Percentiles rank a stretch among this genome's conserved stretches.
Conservation (phyloP, 1,140 invertebrate genomes). For the Drosophila santomea region DNA sequence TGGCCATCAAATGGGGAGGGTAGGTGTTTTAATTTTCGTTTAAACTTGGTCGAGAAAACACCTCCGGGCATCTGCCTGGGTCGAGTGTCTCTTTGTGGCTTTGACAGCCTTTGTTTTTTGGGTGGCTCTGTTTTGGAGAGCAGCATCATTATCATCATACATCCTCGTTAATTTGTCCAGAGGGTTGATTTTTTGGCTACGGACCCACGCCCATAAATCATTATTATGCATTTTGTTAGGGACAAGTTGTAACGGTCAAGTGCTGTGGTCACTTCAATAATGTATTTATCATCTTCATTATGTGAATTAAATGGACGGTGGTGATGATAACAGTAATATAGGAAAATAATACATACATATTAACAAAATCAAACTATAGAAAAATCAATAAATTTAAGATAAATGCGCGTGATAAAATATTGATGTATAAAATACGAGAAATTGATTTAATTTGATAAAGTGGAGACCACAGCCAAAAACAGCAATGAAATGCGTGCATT, state of each 20-base stretch:
- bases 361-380: too few relatives aligned
- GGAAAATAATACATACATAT: too few relatives aligned
- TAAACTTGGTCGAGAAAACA: constrained; percentile 69
- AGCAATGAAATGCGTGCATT: background rate
- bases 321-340: background rate
- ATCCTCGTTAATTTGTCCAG: constrained; percentile 76
- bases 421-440: constrained; percentile 3
- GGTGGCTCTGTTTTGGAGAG: constrained; percentile 4
- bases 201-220: constrained; percentile 59
- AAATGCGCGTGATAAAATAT: constrained; percentile 19
- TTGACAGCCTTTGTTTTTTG: constrained; percentile 73
- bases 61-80: constrained; percentile 63
- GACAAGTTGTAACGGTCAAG: constrained; percentile 61
- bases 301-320: constrained; percentile 12
- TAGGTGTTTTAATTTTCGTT: constrained; percentile 74
- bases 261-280: constrained; percentile 64
- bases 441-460: constrained; percentile 3
- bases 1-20: constrained; percentile 17
- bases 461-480: background rate
- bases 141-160: constrained; percentile 74
- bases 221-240: constrained; percentile 71
- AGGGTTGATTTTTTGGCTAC: constrained; percentile 50
- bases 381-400: constrained; percentile 13
- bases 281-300: constrained; percentile 56
- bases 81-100: constrained; percentile 80